Evolutionary conservation across 1,140 invertebrate genomes (phyloP).

Genomic region (Drosophila jambulina): DNA sequence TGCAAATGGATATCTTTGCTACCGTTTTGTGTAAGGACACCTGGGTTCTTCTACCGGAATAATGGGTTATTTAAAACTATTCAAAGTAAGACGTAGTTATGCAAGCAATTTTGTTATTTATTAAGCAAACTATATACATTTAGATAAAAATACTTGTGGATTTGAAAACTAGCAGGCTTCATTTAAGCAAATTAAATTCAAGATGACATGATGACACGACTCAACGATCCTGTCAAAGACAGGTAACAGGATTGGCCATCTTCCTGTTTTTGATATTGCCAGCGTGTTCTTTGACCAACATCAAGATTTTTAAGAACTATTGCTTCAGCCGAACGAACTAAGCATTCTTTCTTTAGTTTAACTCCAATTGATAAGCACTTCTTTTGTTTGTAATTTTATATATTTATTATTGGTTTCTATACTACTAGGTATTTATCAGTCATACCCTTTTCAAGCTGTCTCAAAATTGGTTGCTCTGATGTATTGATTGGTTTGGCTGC

Average conservation of each 20-base stretch:
- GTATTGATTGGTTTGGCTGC: conserved; percentile 39
- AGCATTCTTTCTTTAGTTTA: not conserved
- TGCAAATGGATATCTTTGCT: conserved; percentile 39
- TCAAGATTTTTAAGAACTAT: not conserved
- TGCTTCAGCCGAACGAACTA: not conserved
- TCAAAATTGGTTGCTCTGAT: not conserved
- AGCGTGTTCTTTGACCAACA: no score
- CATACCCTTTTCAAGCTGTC: not conserved
- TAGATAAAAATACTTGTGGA: no score
- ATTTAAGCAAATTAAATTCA: not conserved
- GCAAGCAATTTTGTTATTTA: not conserved
- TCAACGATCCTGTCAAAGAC: not conserved
- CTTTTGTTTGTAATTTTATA: not conserved
- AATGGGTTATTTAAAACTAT: not conserved
- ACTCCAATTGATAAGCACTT: not conserved
- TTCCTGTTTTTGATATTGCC: not conserved
- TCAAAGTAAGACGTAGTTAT: not conserved
- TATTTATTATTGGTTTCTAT: not conserved
- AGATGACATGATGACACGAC: not conserved
- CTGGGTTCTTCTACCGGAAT: not conserved
- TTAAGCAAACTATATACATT: not conserved
- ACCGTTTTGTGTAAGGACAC: not conserved
- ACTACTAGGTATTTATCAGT: conserved; percentile 2
- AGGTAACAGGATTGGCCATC: not conserved
- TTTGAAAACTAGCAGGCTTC: not conserved